Evolutionary conservation across 2,888 invertebrate species (phyloP), one percentile per base, ranked within the genome.

Genomic region (Hirtodrosophila cameraria): DNA sequence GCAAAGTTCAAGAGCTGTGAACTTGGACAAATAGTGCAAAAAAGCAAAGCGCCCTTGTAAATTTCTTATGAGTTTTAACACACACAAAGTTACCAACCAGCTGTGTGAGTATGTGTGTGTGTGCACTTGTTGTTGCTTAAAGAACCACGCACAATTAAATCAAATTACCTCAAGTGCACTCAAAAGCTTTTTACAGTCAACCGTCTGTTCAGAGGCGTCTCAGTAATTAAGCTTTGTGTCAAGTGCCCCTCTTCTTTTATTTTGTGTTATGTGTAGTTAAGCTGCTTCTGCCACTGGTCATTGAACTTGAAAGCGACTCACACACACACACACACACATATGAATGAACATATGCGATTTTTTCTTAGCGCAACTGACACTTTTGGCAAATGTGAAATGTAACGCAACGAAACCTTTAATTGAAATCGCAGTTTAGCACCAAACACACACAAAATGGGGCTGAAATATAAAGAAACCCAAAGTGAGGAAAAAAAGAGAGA

Each of bases 101-200:
- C 35, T 35, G 28, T 33, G 25, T 41, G 23, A 38, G 36, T 48
- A 39, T 41, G n/a, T 16, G 18, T 54, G 28, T 57, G 45, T 15
- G 28, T 42, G 46, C 9, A 16, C 27, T 25, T 35, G 38, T 38
- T 49, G 65, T 54, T 60, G 33, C 11, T 73, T 28, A 18, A 8
- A 39, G 45, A 46, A 65, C 63, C 82, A 84, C 78, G 82, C 78
- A 84, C 86, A 82, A 82, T 82, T 86, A 86, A 86, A 82, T 82
- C 86, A 86, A 82, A 84, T 82, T 86, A 82, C 85, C 86, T 81
- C 67, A 72, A 82, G 82, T 78, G 75, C 81, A 84, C 81, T 81
- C 69, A 65, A 46, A n/a, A 61, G 60, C 63, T 72, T 75, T 79
- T 59, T 78, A 75, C 63, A 62, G 68, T 41, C 50, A 39, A 39